A percentile compares a stretch with the other conserved stretches of the same genome.
These are phyloP conservation scores for Hemichromis elongatus DNA, from an alignment of 2,113 vertebrate genomes.

Conservation along the genomic window DNA sequence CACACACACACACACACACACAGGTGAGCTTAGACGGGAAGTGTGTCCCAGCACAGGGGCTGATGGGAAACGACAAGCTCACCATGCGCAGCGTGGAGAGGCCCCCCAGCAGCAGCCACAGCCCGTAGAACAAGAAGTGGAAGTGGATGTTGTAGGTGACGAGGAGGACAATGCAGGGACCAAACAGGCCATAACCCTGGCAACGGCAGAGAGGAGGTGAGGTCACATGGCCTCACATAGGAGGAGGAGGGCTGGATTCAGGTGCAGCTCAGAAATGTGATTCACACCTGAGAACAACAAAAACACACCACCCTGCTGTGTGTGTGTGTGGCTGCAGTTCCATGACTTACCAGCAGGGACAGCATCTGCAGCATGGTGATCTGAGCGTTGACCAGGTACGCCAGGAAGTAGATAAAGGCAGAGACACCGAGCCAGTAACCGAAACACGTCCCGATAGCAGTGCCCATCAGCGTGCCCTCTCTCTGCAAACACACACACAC, in stretches of 20 bases:
- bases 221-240: not conserved
- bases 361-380: constrained; percentile 98
- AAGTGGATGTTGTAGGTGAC: constrained; percentile 97
- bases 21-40: not conserved
- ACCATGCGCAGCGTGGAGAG: constrained; percentile 96
- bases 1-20: not conserved
- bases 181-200: constrained; percentile 95
- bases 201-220: constrained; percentile 2
- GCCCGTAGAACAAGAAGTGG: constrained; percentile 93
- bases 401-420: constrained; percentile 93
- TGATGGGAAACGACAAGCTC: constrained; percentile 37
- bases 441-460: constrained; percentile 96
- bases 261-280: not conserved
- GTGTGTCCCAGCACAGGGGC: not conserved
- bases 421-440: constrained; percentile 96
- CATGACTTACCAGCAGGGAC: constrained; percentile 82
- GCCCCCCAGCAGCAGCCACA: constrained; percentile 90
- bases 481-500: constrained; percentile 73
- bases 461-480: constrained; percentile 98
- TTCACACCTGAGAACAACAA: not conserved
- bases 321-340: rapidly evolving
- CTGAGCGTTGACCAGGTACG: constrained; percentile 93
- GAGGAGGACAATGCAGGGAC: constrained; percentile 92
- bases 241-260: not conserved
- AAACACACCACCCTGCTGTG: not conserved